Evolutionary conservation across 1,140 invertebrate species (phyloP), one percentile per base, ranked within the genome.

Genomic region (Hyphantria cunea): DNA sequence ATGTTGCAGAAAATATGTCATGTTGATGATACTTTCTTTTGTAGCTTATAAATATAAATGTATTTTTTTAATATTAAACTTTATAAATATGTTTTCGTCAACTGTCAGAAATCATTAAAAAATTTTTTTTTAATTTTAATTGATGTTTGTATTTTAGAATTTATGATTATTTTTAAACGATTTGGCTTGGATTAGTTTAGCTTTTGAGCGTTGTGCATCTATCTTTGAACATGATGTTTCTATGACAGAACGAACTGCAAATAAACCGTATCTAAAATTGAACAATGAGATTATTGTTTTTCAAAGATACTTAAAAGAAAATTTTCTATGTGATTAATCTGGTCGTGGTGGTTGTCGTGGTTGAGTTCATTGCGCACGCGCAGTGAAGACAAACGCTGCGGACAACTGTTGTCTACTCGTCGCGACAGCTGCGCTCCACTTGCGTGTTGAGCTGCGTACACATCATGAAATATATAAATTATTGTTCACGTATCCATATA

Each of bases 361-460:
- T 70, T 69, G 66, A 60, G 70, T 72, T 65, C 63, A 67, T 62
- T 70, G 76, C 78, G 78, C 72, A 68, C 72, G 67, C 74, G 71
- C 78, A 72, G 69, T 72, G 74, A 72, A 80, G 70, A 81, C 81
- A 75, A 80, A 78, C 82, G 77, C 72, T 73, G 78, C 53, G 67
- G 80, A 85, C 86, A 86, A 87, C 84, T 86, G 85, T 88, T 88
- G 85, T 88, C 82, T 86, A 79, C 76, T 80, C 72, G 80, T 83
- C 84, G 60, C 78, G 80, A 84, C 86, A 89, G 86, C 86, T 89
- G 86, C 76, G 84, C 66, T 80, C 84, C 72, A 87, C 81, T 85
- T 85, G 84, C 65, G 64, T 48, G n/a, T 34, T 25, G 31, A 48
- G 72, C 60, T 69, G 39, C 34, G 59, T 34, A 45, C 61, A 55